Conservation (phyloP, 2,113 vertebrate genomes). For the Pygoscelis adeliae region DNA sequence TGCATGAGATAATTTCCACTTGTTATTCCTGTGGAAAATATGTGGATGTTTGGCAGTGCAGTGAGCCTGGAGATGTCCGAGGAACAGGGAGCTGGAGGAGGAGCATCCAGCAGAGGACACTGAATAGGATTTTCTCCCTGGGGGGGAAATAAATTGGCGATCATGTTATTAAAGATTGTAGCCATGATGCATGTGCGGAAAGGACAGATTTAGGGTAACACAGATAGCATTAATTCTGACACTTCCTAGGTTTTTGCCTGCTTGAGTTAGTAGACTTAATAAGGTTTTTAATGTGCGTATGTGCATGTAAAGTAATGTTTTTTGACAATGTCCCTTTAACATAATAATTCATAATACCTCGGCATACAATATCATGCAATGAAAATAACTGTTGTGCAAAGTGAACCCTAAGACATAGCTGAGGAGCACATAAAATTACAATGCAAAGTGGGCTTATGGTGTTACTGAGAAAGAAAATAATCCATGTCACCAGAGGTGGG, state of each 20-base stretch:
- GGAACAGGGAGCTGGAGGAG: neutral
- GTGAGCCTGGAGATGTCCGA: neutral
- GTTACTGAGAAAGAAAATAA: neutral
- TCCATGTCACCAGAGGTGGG: neutral
- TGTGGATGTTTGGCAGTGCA: neutral
- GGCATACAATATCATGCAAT: neutral
- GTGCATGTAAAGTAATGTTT: neutral
- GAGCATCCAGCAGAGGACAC: neutral
- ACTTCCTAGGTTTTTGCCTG: neutral
- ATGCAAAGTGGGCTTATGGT: neutral
- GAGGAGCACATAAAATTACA: neutral
- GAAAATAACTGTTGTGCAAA: neutral
- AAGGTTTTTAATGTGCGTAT: neutral
- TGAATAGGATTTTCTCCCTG: neutral
- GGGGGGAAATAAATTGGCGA: neutral
- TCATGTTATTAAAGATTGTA: neutral
- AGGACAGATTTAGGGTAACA: neutral
- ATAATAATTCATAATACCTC: neutral
- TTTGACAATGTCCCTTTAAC: neutral
- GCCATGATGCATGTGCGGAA: neutral
- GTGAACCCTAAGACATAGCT: neutral
- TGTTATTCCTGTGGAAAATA: constrained; percentile 35
- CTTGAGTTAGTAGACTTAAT: neutral
- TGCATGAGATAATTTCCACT: neutral
- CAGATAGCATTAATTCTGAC: neutral